phyloP scores from a whole-genome alignment of 1,140 invertebrate genomes.

The Drosophila busckii region DNA sequence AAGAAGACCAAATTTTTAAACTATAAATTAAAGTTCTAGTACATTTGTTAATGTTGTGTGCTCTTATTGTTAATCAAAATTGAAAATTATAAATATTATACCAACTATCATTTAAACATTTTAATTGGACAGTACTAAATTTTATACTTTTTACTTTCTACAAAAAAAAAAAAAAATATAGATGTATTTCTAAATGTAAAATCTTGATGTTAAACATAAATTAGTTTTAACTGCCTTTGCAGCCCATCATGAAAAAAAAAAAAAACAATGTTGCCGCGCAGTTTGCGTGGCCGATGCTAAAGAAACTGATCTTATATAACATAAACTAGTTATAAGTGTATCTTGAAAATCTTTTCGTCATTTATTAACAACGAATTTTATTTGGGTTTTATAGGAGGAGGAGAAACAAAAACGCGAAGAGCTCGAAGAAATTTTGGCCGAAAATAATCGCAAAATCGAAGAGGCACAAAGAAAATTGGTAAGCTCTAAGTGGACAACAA shows the following conservation, averaged over 20 bases:
- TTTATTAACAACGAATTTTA: slow-evolving; percentile 57
- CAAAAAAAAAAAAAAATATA: no score
- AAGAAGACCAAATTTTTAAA: slow-evolving; percentile 50
- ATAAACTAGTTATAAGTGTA: slow-evolving; percentile 49
- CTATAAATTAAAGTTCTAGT: slow-evolving; percentile 51
- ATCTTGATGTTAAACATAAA: slow-evolving; percentile 60
- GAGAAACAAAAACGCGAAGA: slow-evolving; percentile 96
- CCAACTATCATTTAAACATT: slow-evolving; percentile 49
- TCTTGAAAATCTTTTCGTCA: slow-evolving; percentile 18
- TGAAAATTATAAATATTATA: slow-evolving; percentile 38
- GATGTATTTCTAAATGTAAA: slow-evolving; percentile 70
- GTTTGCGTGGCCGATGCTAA: slow-evolving; percentile 56
- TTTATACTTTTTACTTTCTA: slow-evolving; percentile 60
- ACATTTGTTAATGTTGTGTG: slow-evolving; percentile 76
- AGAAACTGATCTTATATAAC: slow-evolving; percentile 61
- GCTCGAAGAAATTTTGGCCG: slow-evolving; percentile 96
- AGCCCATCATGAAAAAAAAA: slow-evolving; percentile 45
- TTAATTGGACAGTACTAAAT: slow-evolving; percentile 73
- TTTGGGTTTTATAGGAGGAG: slow-evolving; percentile 90
- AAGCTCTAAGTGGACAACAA: slow-evolving; percentile 46
- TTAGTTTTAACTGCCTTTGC: slow-evolving; percentile 61
- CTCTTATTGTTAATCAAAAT: slow-evolving; percentile 51
- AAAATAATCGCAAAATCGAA: slow-evolving; percentile 98
- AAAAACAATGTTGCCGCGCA: slow-evolving; percentile 30
- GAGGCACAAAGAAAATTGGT: slow-evolving; percentile 98